Conservation (phyloP, 2,797 vertebrate genomes). For the Lepilemur ruficaudatus region DNA sequence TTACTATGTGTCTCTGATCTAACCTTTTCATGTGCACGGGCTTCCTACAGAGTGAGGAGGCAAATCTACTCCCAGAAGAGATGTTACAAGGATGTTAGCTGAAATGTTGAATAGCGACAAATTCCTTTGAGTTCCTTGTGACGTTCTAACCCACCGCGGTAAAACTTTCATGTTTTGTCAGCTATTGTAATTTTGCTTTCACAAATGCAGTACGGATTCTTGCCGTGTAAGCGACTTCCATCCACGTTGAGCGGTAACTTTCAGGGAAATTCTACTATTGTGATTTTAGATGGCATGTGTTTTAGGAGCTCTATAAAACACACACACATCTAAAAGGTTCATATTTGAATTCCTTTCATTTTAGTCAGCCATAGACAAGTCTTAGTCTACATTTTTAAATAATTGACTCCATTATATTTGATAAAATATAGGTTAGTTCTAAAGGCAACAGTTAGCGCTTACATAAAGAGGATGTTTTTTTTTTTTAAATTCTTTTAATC, state of each 20-base stretch:
- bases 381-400: conserved; percentile 78
- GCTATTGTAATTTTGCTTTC: conserved; percentile 88
- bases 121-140: conserved; percentile 83
- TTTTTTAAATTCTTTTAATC: not conserved
- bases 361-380: conserved; percentile 80
- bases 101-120: conserved; percentile 85
- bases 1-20: conserved; percentile 81
- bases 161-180: conserved; percentile 87
- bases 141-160: conserved; percentile 82
- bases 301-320: conserved; percentile 80
- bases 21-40: conserved; percentile 75
- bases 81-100: conserved; percentile 76
- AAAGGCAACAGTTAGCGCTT: conserved; percentile 76
- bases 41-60: conserved; percentile 81
- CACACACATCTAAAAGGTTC: conserved; percentile 75
- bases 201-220: conserved; percentile 83
- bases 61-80: conserved; percentile 84
- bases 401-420: conserved; percentile 83
- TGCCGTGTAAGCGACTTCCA: conserved; percentile 82
- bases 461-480: conserved; percentile 60
- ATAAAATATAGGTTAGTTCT: conserved; percentile 78
- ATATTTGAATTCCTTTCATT: conserved; percentile 81
- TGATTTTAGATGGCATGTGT: conserved; percentile 78
- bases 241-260: conserved; percentile 80
- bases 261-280: conserved; percentile 80